Conservation (phyloP, 2,888 invertebrate species). For the Athripsodes cinereus region DNA sequence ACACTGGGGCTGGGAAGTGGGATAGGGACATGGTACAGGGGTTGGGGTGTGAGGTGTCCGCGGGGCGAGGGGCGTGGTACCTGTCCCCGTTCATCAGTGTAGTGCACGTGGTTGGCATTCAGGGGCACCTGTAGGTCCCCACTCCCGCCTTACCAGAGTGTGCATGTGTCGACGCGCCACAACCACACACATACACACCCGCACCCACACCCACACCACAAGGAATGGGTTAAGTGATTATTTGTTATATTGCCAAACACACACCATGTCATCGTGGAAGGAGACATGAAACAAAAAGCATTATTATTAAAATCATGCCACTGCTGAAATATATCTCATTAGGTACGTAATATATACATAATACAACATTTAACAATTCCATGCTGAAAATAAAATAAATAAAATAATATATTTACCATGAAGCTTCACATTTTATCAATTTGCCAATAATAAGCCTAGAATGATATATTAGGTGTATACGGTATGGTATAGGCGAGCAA, state of each 20-base stretch:
- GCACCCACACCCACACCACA: conserved; percentile 12
- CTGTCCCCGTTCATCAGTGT: conserved; percentile 95
- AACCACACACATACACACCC: neutral
- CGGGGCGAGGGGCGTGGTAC: conserved; percentile 46
- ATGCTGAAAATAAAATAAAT: conserved; percentile 38
- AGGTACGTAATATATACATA: neutral
- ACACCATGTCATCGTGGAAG: conserved; percentile 35
- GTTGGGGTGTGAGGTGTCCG: conserved; percentile 27
- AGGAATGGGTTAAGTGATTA: conserved; percentile 21
- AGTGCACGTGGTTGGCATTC: conserved; percentile 91
- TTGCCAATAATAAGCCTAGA: conserved; percentile 24
- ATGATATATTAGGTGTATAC: no score
- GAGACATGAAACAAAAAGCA: conserved; percentile 55
- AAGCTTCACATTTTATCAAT: conserved; percentile 24
- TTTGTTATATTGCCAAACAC: conserved; percentile 20
- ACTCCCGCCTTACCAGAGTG: conserved; percentile 4
- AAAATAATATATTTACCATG: conserved; percentile 26
- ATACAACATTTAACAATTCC: conserved; percentile 13
- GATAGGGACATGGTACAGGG: conserved; percentile 34
- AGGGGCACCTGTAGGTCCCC: conserved; percentile 58
- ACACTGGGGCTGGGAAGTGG: conserved; percentile 5
- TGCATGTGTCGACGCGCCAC: neutral
- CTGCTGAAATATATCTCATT: conserved; percentile 7
- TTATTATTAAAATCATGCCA: conserved; percentile 20
- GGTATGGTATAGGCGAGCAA: no score